These are phyloP conservation scores for Drosophila suzukii DNA, from an alignment of 1,140 invertebrate species.

Conservation along the genomic window DNA sequence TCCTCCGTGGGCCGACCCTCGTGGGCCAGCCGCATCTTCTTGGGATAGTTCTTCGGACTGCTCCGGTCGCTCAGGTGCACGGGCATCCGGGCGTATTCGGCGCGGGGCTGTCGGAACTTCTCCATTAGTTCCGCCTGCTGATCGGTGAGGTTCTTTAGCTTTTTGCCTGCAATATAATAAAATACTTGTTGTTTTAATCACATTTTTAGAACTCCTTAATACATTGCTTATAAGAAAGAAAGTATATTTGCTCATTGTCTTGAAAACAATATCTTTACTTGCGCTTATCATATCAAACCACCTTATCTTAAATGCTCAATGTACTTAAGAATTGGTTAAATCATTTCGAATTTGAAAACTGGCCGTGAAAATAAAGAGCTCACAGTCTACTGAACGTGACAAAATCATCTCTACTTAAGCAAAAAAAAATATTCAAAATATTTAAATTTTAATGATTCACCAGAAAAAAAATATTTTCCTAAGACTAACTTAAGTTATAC, in stretches of 20 bases:
- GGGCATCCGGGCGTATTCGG: slow-evolving; percentile 81
- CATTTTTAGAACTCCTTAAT: no score
- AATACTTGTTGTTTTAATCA: no score
- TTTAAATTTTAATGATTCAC: neutral
- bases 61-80: slow-evolving; percentile 82
- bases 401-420: neutral
- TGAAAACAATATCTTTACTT: no score
- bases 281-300: no score
- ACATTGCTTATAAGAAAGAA: no score
- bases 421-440: neutral
- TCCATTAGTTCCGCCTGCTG: slow-evolving; percentile 79
- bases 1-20: slow-evolving; percentile 66
- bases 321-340: no score
- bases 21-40: slow-evolving; percentile 78
- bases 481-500: neutral
- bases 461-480: no score
- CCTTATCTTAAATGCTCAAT: no score
- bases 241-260: no score
- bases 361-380: neutral
- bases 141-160: slow-evolving; percentile 78
- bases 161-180: slow-evolving; percentile 60
- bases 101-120: slow-evolving; percentile 77
- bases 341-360: no score
- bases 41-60: slow-evolving; percentile 82
- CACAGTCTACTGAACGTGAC: neutral